Conservation (phyloP, 2,113 vertebrate genomes). For the Burhinus oedicnemus region DNA sequence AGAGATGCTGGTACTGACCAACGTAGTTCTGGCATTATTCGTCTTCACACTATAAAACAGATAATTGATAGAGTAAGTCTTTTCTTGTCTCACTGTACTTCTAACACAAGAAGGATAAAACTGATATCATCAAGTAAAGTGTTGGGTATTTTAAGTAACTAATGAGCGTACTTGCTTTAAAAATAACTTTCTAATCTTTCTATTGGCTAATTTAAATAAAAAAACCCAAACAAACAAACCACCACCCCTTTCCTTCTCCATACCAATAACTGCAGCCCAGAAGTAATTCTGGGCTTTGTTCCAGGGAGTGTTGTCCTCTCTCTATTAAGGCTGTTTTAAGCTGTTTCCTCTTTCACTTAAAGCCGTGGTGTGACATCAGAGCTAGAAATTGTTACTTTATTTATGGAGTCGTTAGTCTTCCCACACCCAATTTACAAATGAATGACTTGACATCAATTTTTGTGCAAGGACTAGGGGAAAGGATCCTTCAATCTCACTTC, state of each 20-base stretch:
- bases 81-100: not conserved
- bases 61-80: slow-evolving; percentile 94
- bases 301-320: not conserved
- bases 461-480: not conserved
- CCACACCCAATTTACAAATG: not conserved
- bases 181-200: not conserved
- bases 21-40: slow-evolving; percentile 96
- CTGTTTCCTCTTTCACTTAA: not conserved
- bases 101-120: not conserved
- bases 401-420: not conserved
- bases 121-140: not conserved
- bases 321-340: not conserved
- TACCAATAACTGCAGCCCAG: not conserved
- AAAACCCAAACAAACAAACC: not conserved
- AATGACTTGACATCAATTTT: not conserved
- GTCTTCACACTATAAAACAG: slow-evolving; percentile 98
- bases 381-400: not conserved
- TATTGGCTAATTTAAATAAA: not conserved
- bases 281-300: not conserved
- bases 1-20: slow-evolving; percentile 96
- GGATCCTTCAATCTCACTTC: not conserved
- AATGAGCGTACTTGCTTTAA: not conserved
- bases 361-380: not conserved
- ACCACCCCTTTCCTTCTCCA: not conserved
- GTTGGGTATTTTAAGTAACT: not conserved